Evolutionary conservation across 2,888 invertebrate species (phyloP), one percentile per base, ranked within the genome.

Genomic region (Pherbina coryleti): DNA sequence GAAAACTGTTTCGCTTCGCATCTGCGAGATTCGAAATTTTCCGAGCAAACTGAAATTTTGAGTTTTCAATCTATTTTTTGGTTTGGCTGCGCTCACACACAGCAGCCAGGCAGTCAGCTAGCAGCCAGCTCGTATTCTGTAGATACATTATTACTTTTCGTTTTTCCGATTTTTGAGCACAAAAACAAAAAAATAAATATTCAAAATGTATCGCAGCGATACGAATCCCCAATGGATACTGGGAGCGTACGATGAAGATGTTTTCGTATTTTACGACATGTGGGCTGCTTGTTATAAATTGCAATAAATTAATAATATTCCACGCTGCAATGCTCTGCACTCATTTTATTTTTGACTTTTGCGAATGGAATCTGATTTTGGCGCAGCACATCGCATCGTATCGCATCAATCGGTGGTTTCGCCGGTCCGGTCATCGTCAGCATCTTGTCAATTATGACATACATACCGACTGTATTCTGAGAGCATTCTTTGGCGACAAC

Each of bases 1-100:
- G 82, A 84, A 86, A 85, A 87, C 87, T 86, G 84, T 81, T 69
- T 74, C 55, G 78, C 79, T 78, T 79, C 67, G 74, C 62, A 62
- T 25, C 51, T 19, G 55, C 57, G 28, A 37, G 34, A 67, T 72
- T 51, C 67, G 51, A 77, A 60, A 72, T 22, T 71, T 66, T 73
- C 69, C 57, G 28, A 67, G 19, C 44, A 31, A 53, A 53, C 37
- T 31, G 11, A 19, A 55, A 22, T 34, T 51, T 28, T 57, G 60
- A 72, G 72, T 44, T 72, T 22, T 22, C 25, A 53, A 9, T 19
- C 11, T 31, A 25, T 60, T 44, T 14, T 71, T 71, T 55, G 37
- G 28, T 55, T 62, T 72, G 60, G 31, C 51, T 49, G 31, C 14
- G 22, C 7, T 28, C 66, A 53, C 76, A 51, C 66, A 25, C 71